These are phyloP conservation scores for Nerophis lumbriciformis DNA, from an alignment of 2,113 vertebrate species.

Conservation along the genomic window DNA sequence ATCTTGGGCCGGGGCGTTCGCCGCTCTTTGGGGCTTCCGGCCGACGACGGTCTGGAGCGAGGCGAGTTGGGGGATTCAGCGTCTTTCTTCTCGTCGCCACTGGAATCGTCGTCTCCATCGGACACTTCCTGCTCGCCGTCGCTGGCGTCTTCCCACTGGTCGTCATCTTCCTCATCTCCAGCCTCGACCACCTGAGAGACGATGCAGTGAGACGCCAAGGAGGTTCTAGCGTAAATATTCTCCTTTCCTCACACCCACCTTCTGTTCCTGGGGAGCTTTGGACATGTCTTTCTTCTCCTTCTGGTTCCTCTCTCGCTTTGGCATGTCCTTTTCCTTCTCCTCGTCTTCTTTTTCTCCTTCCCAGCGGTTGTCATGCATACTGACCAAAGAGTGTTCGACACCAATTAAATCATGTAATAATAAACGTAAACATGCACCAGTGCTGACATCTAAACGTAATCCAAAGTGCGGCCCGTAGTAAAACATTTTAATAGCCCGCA, in stretches of 20 bases:
- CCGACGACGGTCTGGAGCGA: conserved; percentile 3
- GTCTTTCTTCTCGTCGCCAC: conserved; percentile 43
- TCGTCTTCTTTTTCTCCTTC: conserved; percentile 64
- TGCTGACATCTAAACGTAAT: too few species aligned
- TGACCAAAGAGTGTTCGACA: conserved; percentile 34
- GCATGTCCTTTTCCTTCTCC: conserved; percentile 39
- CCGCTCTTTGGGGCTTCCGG: conserved; percentile 63
- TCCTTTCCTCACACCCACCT: conserved; percentile 35
- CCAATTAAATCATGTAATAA: not conserved
- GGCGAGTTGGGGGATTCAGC: not conserved
- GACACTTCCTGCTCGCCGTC: conserved; percentile 48
- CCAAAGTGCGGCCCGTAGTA: too few species aligned
- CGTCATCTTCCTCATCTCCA: conserved; percentile 44
- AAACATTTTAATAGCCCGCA: too few species aligned
- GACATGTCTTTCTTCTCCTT: conserved; percentile 26
- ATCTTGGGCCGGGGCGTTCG: conserved; percentile 60
- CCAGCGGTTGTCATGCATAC: conserved; percentile 92
- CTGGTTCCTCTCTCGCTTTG: conserved; percentile 21
- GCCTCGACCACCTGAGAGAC: conserved; percentile 39
- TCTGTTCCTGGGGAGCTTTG: conserved; percentile 32
- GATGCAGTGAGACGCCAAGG: not conserved
- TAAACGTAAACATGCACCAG: not conserved
- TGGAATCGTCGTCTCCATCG: conserved; percentile 53
- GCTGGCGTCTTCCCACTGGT: conserved; percentile 56
- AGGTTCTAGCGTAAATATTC: not conserved